Percentiles rank a stretch among this genome's conserved stretches.
phyloP scores from a whole-genome alignment of 37 sponge, comb jelly and placozoan species.

The Lycopodina hypogea region DNA sequence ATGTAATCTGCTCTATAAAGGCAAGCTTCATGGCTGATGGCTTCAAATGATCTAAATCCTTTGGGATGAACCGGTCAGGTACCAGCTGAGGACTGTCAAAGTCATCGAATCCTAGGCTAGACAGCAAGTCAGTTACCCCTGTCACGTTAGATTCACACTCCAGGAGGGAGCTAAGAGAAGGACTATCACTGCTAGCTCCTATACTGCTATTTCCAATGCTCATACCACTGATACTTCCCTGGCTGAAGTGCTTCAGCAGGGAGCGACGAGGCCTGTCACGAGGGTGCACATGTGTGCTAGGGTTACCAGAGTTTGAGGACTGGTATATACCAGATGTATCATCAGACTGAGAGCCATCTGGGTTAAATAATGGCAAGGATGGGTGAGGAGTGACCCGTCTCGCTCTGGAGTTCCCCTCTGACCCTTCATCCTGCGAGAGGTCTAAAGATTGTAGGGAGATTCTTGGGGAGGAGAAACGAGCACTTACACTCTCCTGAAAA shows the following conservation, averaged over 20 bases:
- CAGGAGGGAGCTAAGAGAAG: constrained; percentile 30
- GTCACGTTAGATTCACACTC: constrained; percentile 19
- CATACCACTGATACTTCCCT: constrained; percentile 29
- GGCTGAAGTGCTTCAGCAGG: constrained; percentile 31
- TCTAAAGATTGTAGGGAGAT: constrained; percentile 8
- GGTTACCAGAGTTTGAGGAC: not conserved
- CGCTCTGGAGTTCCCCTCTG: not conserved
- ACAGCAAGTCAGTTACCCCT: constrained; percentile 43
- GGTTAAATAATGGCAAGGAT: not conserved
- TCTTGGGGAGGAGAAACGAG: constrained; percentile 5
- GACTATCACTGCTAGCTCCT: constrained; percentile 31
- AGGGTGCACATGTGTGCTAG: constrained; percentile 3
- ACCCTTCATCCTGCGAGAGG: not conserved
- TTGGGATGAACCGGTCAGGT: constrained; percentile 69
- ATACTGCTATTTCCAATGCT: constrained; percentile 22
- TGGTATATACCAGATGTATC: not conserved
- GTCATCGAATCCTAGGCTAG: constrained; percentile 66
- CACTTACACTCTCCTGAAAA: constrained; percentile 5
- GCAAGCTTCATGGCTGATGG: constrained; percentile 36
- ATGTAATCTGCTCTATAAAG: not conserved
- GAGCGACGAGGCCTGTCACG: constrained; percentile 7
- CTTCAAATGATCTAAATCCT: constrained; percentile 22
- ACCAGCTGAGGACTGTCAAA: constrained; percentile 69
- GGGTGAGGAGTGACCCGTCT: constrained; percentile 22
- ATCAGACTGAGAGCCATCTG: not conserved